Evolutionary conservation across 2,113 vertebrate species (phyloP).

Genomic region (Beaufortia kweichowensis): DNA sequence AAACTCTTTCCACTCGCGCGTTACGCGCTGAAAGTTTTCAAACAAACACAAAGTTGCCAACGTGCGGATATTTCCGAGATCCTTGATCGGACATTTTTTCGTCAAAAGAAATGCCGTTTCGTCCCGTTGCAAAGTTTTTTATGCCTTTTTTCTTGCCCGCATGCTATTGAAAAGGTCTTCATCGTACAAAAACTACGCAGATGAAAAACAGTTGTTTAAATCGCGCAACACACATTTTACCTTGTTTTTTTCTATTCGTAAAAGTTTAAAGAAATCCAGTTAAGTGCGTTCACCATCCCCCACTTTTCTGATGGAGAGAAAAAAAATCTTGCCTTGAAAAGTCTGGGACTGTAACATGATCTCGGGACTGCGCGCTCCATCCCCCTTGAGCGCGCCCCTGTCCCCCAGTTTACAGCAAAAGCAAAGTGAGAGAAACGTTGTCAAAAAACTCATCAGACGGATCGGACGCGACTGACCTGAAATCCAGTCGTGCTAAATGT

Average conservation of each 20-base stretch:
- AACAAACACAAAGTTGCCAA: neutral
- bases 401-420: constrained; percentile 52
- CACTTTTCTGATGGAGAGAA: constrained; percentile 60
- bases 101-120: constrained; percentile 18
- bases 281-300: constrained; percentile 71
- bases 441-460: neutral
- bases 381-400: constrained; percentile 58
- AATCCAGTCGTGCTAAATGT: constrained; percentile 8
- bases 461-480: neutral
- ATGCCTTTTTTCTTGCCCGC: neutral
- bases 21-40: neutral
- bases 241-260: neutral
- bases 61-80: neutral
- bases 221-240: neutral
- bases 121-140: constrained; percentile 31
- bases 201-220: neutral
- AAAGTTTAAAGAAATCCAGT: constrained; percentile 48
- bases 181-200: neutral
- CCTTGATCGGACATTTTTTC: neutral
- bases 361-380: constrained; percentile 64
- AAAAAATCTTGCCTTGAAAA: constrained; percentile 72
- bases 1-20: constrained; percentile 37
- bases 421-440: constrained; percentile 26
- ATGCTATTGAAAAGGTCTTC: neutral
- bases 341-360: constrained; percentile 76